Percentiles rank a stretch among this genome's conserved stretches.
These are phyloP conservation scores for Fukomys damarensis DNA, from an alignment of 2,113 vertebrate genomes.

Conservation along the genomic window DNA sequence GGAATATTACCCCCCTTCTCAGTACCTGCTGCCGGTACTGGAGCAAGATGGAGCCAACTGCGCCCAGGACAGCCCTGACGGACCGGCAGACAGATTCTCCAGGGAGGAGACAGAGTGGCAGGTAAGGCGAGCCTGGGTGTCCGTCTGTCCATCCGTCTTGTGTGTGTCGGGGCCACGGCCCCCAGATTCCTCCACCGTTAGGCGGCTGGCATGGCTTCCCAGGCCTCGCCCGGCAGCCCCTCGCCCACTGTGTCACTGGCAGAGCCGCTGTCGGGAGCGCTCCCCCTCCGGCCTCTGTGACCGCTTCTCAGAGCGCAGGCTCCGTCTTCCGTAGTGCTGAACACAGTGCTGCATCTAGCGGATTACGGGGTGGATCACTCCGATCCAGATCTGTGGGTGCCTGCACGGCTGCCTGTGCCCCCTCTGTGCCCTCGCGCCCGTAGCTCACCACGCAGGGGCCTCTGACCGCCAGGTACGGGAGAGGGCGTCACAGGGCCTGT, in stretches of 20 bases:
- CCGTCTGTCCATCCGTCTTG: fast-evolving
- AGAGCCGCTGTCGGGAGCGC: background rate
- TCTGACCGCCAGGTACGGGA: fast-evolving
- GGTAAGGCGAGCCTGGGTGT: constrained; percentile 79
- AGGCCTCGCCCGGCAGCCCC: fast-evolving
- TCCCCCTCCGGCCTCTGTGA: background rate
- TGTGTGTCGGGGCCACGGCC: background rate
- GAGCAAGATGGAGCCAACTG: constrained; percentile 86
- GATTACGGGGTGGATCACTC: background rate
- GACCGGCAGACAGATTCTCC: constrained; percentile 72
- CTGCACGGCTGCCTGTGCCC: background rate
- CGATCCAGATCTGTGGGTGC: background rate
- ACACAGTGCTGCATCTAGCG: background rate
- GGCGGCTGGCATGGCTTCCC: background rate
- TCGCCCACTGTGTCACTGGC: background rate
- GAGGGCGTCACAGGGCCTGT: background rate
- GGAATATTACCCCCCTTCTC: constrained; percentile 93
- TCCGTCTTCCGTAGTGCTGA: background rate
- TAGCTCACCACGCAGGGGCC: background rate
- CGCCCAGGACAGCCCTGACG: constrained; percentile 85
- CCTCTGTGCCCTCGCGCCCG: no score
- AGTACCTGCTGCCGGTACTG: constrained; percentile 90
- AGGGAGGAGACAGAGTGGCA: constrained; percentile 90
- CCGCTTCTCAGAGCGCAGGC: no score
- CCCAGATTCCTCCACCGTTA: background rate